These are phyloP conservation scores for Ruditapes philippinarum DNA, from an alignment of 1,140 invertebrate genomes.

Conservation along the genomic window DNA sequence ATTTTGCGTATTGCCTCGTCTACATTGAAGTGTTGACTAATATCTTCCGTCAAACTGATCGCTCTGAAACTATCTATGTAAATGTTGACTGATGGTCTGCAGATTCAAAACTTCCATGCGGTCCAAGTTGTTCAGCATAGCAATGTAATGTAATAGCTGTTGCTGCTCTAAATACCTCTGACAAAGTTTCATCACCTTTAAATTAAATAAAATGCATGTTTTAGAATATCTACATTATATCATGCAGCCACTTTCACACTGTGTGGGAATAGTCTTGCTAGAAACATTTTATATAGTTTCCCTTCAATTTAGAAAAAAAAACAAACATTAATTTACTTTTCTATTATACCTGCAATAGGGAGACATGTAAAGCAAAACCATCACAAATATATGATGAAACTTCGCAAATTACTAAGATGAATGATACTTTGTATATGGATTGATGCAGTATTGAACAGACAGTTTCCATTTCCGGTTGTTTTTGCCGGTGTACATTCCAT, in stretches of 20 bases:
- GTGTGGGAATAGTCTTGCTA: too few relatives aligned
- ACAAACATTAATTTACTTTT: too few relatives aligned
- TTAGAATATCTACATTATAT: neutral
- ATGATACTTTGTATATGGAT: neutral
- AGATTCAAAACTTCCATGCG: neutral
- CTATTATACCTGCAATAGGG: too few relatives aligned
- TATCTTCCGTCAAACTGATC: neutral
- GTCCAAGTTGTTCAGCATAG: neutral
- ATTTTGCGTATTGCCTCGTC: neutral
- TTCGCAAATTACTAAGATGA: too few relatives aligned
- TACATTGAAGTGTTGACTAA: neutral
- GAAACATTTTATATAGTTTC: too few relatives aligned
- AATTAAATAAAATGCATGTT: neutral
- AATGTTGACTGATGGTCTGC: neutral
- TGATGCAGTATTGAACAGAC: neutral
- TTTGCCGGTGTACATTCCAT: neutral
- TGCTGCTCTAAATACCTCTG: neutral
- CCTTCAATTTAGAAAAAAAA: too few relatives aligned
- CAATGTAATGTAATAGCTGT: neutral
- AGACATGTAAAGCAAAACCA: too few relatives aligned
- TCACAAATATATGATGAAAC: too few relatives aligned
- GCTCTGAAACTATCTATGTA: neutral
- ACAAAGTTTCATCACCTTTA: neutral
- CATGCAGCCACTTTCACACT: too few relatives aligned
- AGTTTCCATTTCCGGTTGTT: neutral